Conservation (phyloP, 2,888 invertebrate species). For the Barypeithes pellucidus region DNA sequence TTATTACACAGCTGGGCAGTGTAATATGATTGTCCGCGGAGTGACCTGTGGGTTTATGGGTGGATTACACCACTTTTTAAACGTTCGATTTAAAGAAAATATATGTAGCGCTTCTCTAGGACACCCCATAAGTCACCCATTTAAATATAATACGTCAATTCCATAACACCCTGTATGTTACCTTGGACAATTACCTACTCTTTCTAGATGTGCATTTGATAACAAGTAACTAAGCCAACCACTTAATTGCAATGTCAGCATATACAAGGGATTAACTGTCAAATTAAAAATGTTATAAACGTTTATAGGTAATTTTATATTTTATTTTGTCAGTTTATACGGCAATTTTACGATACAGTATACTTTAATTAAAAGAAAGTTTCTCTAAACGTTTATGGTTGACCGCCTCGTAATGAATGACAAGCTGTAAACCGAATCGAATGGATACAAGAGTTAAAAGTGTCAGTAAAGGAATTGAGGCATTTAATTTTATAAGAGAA, state of each 20-base stretch:
- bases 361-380: constrained; percentile 15
- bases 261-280: background rate
- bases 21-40: too few species aligned
- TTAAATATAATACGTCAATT: too few species aligned
- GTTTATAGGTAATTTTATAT: constrained; percentile 18
- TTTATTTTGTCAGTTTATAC: constrained; percentile 23
- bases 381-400: constrained; percentile 7
- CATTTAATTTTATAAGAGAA: background rate
- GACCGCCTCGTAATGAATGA: constrained; percentile 4
- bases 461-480: background rate
- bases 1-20: too few species aligned
- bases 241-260: constrained; percentile 1
- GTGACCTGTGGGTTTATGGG: too few species aligned
- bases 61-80: too few species aligned
- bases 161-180: too few species aligned
- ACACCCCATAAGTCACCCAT: too few species aligned
- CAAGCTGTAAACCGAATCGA: background rate
- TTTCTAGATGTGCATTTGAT: too few species aligned
- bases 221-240: background rate
- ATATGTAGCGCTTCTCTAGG: too few species aligned
- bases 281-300: constrained; percentile 17
- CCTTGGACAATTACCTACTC: too few species aligned
- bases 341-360: constrained; percentile 14
- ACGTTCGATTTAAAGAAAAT: too few species aligned
- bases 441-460: background rate